These are phyloP conservation scores for Centruroides sculpturatus DNA, from an alignment of 1,140 invertebrate species.

Conservation along the genomic window DNA sequence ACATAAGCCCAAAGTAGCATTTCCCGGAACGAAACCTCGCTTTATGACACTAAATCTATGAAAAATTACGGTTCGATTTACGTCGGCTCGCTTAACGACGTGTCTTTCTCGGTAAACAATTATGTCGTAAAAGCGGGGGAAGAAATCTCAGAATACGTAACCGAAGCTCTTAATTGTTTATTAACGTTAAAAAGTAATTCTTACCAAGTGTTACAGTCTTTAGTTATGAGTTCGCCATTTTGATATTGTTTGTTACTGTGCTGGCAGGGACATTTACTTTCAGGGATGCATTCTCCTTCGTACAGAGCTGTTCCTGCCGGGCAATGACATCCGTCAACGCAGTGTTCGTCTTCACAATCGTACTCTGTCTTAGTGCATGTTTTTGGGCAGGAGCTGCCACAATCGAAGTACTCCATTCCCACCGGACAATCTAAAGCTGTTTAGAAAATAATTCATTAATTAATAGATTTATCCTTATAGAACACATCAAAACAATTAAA, in stretches of 20 bases:
- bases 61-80: too few relatives aligned
- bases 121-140: too few relatives aligned
- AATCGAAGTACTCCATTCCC: conserved; percentile 24
- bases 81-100: too few relatives aligned
- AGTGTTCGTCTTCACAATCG: conserved; percentile 25
- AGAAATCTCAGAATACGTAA: too few relatives aligned
- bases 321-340: conserved; percentile 76
- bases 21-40: too few relatives aligned
- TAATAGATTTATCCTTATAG: too few relatives aligned
- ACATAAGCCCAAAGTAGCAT: too few relatives aligned
- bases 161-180: too few relatives aligned
- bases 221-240: conserved; percentile 19
- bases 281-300: conserved; percentile 34
- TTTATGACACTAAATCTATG: too few relatives aligned
- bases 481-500: too few relatives aligned
- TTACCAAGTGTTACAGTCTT: conserved; percentile 29
- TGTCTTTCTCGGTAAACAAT: too few relatives aligned
- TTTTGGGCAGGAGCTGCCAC: conserved; percentile 24
- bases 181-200: neutral
- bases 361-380: conserved; percentile 21
- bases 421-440: conserved; percentile 11
- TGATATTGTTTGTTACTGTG: conserved; percentile 19
- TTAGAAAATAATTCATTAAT: too few relatives aligned
- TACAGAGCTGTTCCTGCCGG: conserved; percentile 48
- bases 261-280: conserved; percentile 24